Conservation (phyloP, 1,140 invertebrate genomes). For the Lepidotrigona ventralis region DNA sequence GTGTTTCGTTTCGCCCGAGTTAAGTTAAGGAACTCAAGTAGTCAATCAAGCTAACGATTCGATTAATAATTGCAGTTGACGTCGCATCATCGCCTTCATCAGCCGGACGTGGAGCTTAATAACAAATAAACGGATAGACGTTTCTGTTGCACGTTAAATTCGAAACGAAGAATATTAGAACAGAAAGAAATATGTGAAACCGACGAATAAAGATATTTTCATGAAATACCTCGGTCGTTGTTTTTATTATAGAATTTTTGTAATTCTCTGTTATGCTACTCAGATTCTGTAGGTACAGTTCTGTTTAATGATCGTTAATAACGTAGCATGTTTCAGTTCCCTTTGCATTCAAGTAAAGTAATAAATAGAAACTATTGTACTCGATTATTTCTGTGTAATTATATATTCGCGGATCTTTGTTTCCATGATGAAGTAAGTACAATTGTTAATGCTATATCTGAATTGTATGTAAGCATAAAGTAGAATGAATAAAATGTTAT, state of each 20-base stretch:
- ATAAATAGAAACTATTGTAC: not conserved
- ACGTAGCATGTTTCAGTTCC: not conserved
- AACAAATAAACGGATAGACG: slow-evolving; percentile 44
- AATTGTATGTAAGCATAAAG: slow-evolving; percentile 17
- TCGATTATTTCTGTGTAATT: not conserved
- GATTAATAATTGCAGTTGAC: slow-evolving; percentile 60
- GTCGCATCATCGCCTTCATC: slow-evolving; percentile 52
- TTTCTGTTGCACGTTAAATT: slow-evolving; percentile 21
- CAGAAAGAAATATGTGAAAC: not conserved
- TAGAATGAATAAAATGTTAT: slow-evolving; percentile 32
- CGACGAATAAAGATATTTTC: slow-evolving; percentile 2
- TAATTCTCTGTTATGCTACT: no score
- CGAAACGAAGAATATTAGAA: not conserved
- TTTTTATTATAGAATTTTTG: not conserved
- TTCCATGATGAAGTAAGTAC: not conserved
- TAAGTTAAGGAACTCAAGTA: not conserved
- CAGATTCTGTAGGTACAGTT: no score
- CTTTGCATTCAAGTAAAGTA: not conserved
- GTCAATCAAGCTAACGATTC: not conserved
- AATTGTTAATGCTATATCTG: not conserved
- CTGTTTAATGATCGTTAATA: no score
- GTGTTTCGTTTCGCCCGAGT: no score
- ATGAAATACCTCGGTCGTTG: not conserved
- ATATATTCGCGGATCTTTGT: not conserved
- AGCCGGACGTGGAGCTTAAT: slow-evolving; percentile 38